Evolutionary conservation across 1,140 invertebrate genomes (phyloP), one percentile per base, ranked within the genome.

Genomic region (Platyura marginata): DNA sequence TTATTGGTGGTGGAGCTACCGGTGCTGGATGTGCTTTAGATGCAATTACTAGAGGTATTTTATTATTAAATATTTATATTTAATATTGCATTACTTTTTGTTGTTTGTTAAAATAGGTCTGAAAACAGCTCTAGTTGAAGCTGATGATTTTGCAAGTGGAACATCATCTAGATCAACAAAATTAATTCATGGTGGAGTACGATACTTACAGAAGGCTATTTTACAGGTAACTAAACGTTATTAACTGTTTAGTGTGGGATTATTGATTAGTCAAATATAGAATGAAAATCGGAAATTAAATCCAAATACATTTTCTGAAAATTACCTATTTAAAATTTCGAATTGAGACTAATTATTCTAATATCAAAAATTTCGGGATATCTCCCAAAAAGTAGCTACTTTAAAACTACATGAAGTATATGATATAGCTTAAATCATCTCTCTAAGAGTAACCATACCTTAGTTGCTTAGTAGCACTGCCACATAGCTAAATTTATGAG

Each of bases 181-280:
- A 67, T 70, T 99, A 2, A 96, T 99, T 51, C 96, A 99, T 65
- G 96, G 96, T n/a, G 96, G 94, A 40, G 94, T 98, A 0, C 72
- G 93, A 38, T 98, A 97, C 63, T 66, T 98, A 25, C 94, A 99
- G 62, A 98, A 98, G 60, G 95, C 96, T 3, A 94, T 99, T 44
- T 75, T 98, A 69, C 55, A 57, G 42, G 59, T 61, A 54, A 56
- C 54, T 56, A 42, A 34, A 21, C 16, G 8, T 10, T 39, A 10
- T 3, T 20, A 21, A 5, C 5, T 21, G 16, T 29, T 8, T 29
- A 29, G n/a, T n/a, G n/a, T n/a, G n/a, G n/a, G n/a, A n/a, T n/a
- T n/a, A n/a, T n/a, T n/a, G n/a, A n/a, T n/a, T n/a, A n/a, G n/a
- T n/a, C n/a, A n/a, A n/a, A n/a, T n/a, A n/a, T n/a, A n/a, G n/a